Evolutionary conservation across 2,797 vertebrate species (phyloP).

Genomic region (Aselliscus stoliczkanus): DNA sequence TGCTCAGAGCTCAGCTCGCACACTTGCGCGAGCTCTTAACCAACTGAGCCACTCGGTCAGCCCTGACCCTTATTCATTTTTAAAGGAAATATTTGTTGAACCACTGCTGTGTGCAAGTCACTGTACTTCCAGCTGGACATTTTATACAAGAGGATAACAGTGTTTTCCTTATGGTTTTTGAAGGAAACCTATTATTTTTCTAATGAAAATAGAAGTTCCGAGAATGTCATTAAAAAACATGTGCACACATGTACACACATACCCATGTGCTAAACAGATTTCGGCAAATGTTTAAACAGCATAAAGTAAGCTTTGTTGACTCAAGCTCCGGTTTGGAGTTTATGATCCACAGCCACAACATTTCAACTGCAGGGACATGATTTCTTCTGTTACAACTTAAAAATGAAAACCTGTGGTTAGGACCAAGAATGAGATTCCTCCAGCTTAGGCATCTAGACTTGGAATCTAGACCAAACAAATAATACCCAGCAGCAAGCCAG

Average conservation of each 20-base stretch:
- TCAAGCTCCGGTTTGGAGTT: constrained; percentile 3
- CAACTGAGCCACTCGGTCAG: no score
- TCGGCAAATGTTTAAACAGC: not conserved
- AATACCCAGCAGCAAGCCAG: not conserved
- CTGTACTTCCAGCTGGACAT: not conserved
- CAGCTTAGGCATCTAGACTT: not conserved
- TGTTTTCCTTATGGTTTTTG: not conserved
- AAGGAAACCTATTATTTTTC: not conserved
- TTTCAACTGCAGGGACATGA: not conserved
- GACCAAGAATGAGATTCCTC: not conserved
- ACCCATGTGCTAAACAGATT: not conserved
- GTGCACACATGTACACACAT: not conserved
- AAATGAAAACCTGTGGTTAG: constrained; percentile 18
- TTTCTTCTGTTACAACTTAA: not conserved
- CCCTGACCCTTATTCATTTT: no score
- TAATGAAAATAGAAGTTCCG: not conserved
- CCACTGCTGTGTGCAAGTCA: not conserved
- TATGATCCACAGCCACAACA: not conserved
- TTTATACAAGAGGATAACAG: not conserved
- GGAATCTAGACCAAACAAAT: constrained; percentile 13
- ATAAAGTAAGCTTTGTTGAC: not conserved
- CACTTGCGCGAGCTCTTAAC: no score
- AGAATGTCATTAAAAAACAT: constrained; percentile 3
- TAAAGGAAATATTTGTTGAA: not conserved
- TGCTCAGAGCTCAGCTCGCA: no score